A percentile compares a stretch with the other conserved stretches of the same genome.
Conservation (phyloP, 2,797 vertebrate species). For the Yasuhikotakia modesta region DNA sequence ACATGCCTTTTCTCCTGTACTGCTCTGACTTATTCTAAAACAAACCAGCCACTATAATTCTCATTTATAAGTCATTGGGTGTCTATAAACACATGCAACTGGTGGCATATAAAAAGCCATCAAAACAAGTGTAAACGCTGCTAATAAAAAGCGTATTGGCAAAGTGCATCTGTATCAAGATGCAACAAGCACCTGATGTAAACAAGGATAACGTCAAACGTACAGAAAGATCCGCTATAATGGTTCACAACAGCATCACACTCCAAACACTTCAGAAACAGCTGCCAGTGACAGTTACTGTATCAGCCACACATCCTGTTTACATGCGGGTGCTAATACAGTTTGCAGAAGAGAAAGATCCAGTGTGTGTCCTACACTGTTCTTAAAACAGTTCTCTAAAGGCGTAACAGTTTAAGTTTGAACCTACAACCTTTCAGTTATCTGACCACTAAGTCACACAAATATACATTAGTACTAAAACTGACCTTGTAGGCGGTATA, state of each 20-base stretch:
- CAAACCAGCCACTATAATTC: no score
- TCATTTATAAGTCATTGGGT: no score
- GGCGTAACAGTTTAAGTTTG: neutral
- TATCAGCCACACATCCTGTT: constrained; percentile 2
- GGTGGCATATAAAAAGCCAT: neutral
- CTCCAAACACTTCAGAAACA: constrained; percentile 16
- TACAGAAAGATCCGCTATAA: no score
- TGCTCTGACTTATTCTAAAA: no score
- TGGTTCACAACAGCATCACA: neutral
- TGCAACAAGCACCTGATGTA: neutral
- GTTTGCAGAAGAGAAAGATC: neutral
- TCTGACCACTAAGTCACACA: no score
- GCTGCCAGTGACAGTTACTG: constrained; percentile 30
- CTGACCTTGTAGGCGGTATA: no score
- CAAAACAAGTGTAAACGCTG: constrained; percentile 8
- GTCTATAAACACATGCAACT: no score
- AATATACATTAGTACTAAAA: no score
- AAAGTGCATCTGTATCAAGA: neutral
- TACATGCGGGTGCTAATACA: neutral
- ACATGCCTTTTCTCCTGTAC: neutral
- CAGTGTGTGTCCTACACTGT: neutral
- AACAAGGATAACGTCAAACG: constrained; percentile 8
- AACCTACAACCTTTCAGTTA: neutral
- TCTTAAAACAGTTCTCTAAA: neutral
- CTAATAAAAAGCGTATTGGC: neutral